Conservation (phyloP, 1,140 invertebrate species). For the Bilobella aurantiaca region DNA sequence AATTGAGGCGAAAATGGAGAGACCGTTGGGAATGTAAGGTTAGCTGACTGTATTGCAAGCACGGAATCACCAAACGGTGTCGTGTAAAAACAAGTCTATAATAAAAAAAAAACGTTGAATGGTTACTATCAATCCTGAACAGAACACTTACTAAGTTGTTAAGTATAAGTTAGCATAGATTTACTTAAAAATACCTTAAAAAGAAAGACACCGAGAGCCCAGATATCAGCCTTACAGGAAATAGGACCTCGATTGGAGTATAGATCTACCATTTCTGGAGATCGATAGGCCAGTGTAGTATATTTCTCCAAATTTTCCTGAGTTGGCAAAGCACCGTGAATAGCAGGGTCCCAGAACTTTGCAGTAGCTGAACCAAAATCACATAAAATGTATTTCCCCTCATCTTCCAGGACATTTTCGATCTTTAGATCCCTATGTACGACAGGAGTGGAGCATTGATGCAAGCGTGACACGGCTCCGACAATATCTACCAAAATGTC, state of each 20-base stretch:
- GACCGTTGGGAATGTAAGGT: slow-evolving; percentile 27
- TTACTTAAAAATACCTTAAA: no score
- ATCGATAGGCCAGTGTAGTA: slow-evolving; percentile 82
- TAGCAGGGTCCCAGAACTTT: slow-evolving; percentile 59
- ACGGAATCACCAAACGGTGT: slow-evolving; percentile 89
- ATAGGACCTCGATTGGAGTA: slow-evolving; percentile 70
- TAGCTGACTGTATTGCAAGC: slow-evolving; percentile 66
- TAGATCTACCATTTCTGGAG: slow-evolving; percentile 93
- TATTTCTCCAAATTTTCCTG: slow-evolving; percentile 92
- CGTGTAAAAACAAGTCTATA: slow-evolving; percentile 79
- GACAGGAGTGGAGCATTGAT: slow-evolving; percentile 86
- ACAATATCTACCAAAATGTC: slow-evolving; percentile 90
- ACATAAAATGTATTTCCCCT: slow-evolving; percentile 72
- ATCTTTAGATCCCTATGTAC: slow-evolving; percentile 92
- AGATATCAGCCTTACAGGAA: slow-evolving; percentile 85
- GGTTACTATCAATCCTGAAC: background rate
- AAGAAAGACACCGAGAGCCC: slow-evolving; percentile 46
- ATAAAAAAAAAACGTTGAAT: background rate
- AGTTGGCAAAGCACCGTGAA: slow-evolving; percentile 55
- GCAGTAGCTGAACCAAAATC: slow-evolving; percentile 84
- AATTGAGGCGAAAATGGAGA: slow-evolving; percentile 35
- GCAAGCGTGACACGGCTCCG: slow-evolving; percentile 81
- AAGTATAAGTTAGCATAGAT: no score
- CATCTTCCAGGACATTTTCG: slow-evolving; percentile 75
- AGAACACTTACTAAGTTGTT: no score